These are phyloP conservation scores for Ia io DNA, from an alignment of 2,113 vertebrate species.

Conservation along the genomic window DNA sequence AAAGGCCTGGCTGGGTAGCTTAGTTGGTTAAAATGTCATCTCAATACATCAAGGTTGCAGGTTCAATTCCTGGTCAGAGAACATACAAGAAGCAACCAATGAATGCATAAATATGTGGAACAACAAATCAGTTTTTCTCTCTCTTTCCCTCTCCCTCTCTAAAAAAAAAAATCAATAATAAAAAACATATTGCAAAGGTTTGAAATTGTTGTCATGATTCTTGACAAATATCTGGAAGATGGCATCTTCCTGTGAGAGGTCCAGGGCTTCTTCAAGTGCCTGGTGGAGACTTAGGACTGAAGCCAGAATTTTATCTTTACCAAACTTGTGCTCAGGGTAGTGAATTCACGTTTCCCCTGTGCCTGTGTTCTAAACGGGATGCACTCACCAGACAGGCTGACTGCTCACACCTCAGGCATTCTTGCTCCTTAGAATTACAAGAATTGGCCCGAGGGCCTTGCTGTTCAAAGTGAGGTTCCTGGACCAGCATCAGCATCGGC, in stretches of 20 bases:
- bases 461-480: neutral
- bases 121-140: neutral
- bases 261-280: neutral
- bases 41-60: neutral
- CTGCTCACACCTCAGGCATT: neutral
- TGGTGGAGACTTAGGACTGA: neutral
- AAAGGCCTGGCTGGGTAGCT: neutral
- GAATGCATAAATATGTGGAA: neutral
- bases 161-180: neutral
- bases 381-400: neutral
- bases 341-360: neutral
- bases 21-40: neutral
- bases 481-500: neutral
- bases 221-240: neutral
- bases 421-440: neutral
- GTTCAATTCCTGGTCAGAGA: neutral
- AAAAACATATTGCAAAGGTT: neutral
- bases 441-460: neutral
- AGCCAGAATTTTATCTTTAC: neutral
- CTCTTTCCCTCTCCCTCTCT: neutral
- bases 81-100: neutral
- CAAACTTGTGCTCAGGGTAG: neutral
- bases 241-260: neutral
- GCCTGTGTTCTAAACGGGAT: fast-evolving
- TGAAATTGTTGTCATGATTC: neutral